A percentile compares a stretch with the other conserved stretches of the same genome.
Evolutionary conservation across 2,888 invertebrate genomes (phyloP).

Genomic region (Cordilura impudica): DNA sequence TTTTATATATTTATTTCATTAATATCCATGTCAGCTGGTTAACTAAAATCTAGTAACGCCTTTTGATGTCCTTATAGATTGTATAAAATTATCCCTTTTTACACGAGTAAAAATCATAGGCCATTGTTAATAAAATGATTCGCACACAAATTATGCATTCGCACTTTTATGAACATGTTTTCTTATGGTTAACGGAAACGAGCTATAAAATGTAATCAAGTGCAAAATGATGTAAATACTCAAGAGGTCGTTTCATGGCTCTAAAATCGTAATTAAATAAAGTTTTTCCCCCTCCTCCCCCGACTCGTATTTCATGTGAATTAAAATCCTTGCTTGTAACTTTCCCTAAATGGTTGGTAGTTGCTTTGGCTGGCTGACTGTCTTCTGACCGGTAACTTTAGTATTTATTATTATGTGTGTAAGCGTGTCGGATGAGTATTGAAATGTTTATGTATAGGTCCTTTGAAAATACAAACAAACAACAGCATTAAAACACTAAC

Average conservation of each 20-base stretch:
- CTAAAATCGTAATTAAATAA: conserved; percentile 7
- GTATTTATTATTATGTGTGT: background rate
- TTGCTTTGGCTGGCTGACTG: background rate
- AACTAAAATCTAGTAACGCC: background rate
- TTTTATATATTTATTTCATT: conserved; percentile 2
- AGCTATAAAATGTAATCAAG: conserved; percentile 5
- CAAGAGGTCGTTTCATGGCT: background rate
- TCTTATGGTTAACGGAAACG: background rate
- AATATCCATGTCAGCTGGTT: background rate
- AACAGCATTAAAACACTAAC: background rate
- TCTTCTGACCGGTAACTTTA: background rate
- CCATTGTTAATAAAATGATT: background rate
- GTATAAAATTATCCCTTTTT: background rate
- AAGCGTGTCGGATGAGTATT: background rate
- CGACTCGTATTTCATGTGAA: background rate
- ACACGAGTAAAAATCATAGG: too few species aligned
- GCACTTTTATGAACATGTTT: too few species aligned
- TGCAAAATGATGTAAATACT: conserved; percentile 9
- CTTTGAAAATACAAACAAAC: background rate
- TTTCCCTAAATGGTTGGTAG: background rate
- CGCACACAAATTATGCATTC: too few species aligned
- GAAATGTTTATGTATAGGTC: background rate
- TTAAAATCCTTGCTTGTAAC: background rate
- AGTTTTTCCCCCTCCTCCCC: conserved; percentile 4
- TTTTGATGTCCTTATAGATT: background rate